A percentile compares a stretch with the other conserved stretches of the same genome.
Conservation (phyloP, 2,797 vertebrate genomes). For the Hapalemur alaotrensis region DNA sequence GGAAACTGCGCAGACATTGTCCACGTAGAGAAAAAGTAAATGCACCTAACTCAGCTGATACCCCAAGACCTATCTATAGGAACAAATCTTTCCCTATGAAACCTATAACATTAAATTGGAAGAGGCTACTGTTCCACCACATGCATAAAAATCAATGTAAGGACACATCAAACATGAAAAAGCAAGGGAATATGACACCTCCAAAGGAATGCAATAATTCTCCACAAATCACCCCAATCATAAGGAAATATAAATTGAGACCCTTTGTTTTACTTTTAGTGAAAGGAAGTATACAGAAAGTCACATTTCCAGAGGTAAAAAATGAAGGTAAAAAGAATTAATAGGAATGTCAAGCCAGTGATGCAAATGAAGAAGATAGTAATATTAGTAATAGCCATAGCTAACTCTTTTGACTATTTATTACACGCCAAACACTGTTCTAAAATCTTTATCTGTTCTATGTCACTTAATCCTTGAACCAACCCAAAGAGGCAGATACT, state of each 20-base stretch:
- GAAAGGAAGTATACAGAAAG: background rate
- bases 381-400: background rate
- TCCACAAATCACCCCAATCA: background rate
- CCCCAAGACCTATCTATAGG: background rate
- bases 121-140: background rate
- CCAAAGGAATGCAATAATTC: background rate
- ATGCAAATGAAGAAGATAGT: background rate
- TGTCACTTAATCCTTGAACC: background rate
- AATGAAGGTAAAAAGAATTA: background rate
- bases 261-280: background rate
- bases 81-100: background rate
- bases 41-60: background rate
- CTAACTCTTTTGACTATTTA: background rate
- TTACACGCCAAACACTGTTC: background rate
- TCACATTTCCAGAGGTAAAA: background rate
- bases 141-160: background rate
- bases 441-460: background rate
- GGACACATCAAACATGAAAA: background rate
- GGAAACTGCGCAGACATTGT: background rate
- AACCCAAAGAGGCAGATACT: background rate
- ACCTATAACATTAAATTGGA: background rate
- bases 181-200: background rate
- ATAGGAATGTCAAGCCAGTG: background rate
- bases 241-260: background rate
- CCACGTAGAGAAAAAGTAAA: background rate